Evolutionary conservation across 2,888 invertebrate genomes (phyloP), one percentile per base, ranked within the genome.

Genomic region (Timandra comae): DNA sequence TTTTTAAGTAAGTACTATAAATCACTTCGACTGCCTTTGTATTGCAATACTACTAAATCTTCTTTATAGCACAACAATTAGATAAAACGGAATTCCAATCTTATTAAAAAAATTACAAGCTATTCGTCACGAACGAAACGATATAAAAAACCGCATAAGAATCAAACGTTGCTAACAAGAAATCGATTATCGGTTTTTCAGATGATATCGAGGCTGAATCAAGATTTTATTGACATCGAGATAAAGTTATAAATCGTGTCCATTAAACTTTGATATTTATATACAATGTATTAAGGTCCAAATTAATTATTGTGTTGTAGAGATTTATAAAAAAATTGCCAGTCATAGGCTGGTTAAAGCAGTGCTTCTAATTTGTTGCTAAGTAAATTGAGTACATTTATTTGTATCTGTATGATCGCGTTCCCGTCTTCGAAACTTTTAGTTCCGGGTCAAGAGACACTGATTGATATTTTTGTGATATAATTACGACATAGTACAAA

Each of bases 371-470:
- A 43, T 46, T 48, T 44, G 30, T 36, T 33, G 16, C 38, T 42
- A n/a, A n/a, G n/a, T n/a, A n/a, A n/a, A n/a, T n/a, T n/a, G n/a
- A n/a, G n/a, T n/a, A n/a, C n/a, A 37, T 31, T 42, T 38, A 33
- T 39, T 32, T 35, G 20, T 41, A 33, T 43, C 45, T 22, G 33
- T 37, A 30, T 43, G 37, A 38, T 44, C 16, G 33, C 27, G 26
- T 32, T 43, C 43, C 34, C 33, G 7, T 37, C 37, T 24, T 31
- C 29, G 40, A 43, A 48, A 49, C 48, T 41, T 46, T 55, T 42
- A 69, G 73, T 74, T 78, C 78, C 74, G 75, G 73, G 72, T 75
- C 65, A 59, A 44, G 57, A 62, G 63, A 67, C 45, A 44, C 45
- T 52, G 46, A 60, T 63, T 65, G 57, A 63, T 58, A 59, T 67